Conservation (phyloP, 2,113 vertebrate genomes). For the Anoura caudifer region DNA sequence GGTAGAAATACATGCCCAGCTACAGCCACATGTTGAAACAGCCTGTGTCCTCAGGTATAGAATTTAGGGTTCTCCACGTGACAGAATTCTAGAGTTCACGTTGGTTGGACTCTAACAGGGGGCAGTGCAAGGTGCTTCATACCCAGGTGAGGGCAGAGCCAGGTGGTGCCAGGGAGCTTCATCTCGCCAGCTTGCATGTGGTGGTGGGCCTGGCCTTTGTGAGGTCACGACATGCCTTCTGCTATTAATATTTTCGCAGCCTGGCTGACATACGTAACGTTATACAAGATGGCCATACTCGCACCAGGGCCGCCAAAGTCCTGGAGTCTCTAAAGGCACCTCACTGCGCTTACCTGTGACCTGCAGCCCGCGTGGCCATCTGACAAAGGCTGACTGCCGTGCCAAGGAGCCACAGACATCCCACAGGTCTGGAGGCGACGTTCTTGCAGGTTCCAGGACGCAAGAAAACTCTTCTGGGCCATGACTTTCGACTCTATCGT, state of each 20-base stretch:
- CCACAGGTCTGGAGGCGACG: rapidly evolving
- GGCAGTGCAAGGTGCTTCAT: background rate
- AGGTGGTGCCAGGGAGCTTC: rapidly evolving
- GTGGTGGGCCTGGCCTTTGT: rapidly evolving
- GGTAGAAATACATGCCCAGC: background rate
- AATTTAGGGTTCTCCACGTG: background rate
- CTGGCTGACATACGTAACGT: background rate
- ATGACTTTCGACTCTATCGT: rapidly evolving
- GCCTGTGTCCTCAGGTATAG: background rate
- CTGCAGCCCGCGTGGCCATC: background rate
- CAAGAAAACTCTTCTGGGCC: background rate
- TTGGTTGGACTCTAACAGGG: background rate
- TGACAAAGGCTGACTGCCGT: background rate
- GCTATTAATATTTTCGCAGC: background rate
- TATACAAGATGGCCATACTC: background rate
- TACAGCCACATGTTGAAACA: background rate
- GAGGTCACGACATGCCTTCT: background rate
- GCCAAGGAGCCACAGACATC: background rate
- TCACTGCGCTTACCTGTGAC: background rate
- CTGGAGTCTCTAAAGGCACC: background rate
- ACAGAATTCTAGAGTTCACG: background rate
- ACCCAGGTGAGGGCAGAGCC: background rate
- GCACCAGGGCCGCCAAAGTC: background rate
- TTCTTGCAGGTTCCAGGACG: background rate
- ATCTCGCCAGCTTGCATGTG: rapidly evolving